These are phyloP conservation scores for Oxyura jamaicensis DNA, from an alignment of 2,113 vertebrate species.

Conservation along the genomic window DNA sequence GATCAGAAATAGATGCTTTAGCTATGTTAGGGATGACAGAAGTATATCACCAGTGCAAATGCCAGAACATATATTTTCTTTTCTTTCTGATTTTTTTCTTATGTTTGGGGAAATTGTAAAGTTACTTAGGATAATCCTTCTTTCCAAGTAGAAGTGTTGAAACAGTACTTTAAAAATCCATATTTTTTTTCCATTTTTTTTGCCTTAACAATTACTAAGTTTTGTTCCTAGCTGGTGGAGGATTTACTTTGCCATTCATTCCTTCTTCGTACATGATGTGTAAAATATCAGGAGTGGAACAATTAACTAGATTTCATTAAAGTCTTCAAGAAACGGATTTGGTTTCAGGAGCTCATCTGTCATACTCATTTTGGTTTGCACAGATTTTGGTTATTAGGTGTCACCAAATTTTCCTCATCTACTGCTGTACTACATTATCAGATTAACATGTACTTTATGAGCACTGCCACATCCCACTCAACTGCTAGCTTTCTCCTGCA, in stretches of 20 bases:
- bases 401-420: not conserved
- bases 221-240: not conserved
- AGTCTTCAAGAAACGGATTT: not conserved
- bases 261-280: not conserved
- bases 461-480: constrained; percentile 30
- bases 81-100: not conserved
- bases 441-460: constrained; percentile 35
- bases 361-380: not conserved
- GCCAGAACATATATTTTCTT: not conserved
- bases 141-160: not conserved
- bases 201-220: not conserved
- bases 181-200: not conserved
- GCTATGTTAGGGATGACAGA: not conserved
- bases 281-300: not conserved
- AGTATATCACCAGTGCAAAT: not conserved
- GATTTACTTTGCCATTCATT: not conserved
- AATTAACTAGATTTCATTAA: not conserved
- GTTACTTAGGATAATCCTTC: not conserved
- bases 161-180: not conserved
- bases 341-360: not conserved
- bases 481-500: not conserved
- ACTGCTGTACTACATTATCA: not conserved
- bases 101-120: not conserved
- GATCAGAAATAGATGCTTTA: not conserved
- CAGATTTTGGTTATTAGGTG: constrained; percentile 10